phyloP scores from a whole-genome alignment of 2,797 vertebrate genomes.

The Acanthornis magna region DNA sequence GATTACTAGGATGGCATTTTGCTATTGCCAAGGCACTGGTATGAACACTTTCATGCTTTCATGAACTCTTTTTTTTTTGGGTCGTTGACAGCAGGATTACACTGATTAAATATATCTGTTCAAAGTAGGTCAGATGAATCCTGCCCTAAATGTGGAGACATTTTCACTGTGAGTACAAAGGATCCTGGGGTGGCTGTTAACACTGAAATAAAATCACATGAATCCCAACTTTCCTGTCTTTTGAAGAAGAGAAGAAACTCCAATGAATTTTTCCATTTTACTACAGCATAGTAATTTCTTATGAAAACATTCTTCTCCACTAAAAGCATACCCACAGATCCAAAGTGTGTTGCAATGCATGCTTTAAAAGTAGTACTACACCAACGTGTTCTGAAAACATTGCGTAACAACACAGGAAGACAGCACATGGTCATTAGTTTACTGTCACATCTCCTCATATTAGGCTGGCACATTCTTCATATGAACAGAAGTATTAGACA shows the following conservation, averaged over 20 bases:
- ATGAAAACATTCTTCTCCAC: not conserved
- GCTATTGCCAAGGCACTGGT: not conserved
- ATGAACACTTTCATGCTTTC: constrained; percentile 17
- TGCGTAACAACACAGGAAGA: not conserved
- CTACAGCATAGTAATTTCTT: not conserved
- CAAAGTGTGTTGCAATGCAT: not conserved
- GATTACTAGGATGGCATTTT: not conserved
- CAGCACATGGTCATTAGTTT: not conserved
- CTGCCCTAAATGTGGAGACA: not conserved
- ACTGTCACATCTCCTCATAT: not conserved
- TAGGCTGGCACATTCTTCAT: not conserved
- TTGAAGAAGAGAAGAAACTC: not conserved
- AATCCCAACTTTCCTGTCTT: not conserved
- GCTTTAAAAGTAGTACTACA: not conserved
- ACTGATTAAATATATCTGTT: not conserved
- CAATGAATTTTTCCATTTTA: not conserved
- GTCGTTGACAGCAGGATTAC: not conserved
- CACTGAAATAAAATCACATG: not conserved
- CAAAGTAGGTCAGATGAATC: constrained; percentile 21
- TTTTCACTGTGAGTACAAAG: not conserved
- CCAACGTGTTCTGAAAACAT: not conserved
- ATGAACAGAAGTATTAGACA: not conserved
- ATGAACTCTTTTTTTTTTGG: not conserved
- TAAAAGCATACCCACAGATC: not conserved
- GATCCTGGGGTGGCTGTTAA: not conserved